A percentile compares a stretch with the other conserved stretches of the same genome.
phyloP scores from a whole-genome alignment of 2,113 vertebrate species.

The Ibidorhyncha struthersii region DNA sequence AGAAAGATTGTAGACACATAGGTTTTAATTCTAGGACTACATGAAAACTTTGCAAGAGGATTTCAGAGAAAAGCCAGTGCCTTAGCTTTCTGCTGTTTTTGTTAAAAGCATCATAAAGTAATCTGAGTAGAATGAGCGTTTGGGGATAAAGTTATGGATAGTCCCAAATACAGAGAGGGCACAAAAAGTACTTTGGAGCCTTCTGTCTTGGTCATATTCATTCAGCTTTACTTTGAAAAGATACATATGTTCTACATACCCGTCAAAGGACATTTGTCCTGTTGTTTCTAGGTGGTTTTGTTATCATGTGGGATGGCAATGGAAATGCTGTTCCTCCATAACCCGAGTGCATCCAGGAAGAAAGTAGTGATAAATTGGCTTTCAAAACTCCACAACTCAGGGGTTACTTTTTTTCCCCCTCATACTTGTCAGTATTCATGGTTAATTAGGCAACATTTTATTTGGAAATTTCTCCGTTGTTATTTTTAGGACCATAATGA shows the following conservation, averaged over 20 bases:
- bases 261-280: not conserved
- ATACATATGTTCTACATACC: rapidly evolving
- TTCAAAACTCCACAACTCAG: not conserved
- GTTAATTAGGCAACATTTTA: constrained; percentile 51
- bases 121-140: not conserved
- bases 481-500: constrained; percentile 55
- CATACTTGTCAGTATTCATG: not conserved
- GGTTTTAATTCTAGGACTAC: not conserved
- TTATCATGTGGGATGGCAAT: not conserved
- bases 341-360: not conserved
- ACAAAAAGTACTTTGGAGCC: not conserved
- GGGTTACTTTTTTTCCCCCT: not conserved
- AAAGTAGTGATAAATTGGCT: not conserved
- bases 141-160: not conserved
- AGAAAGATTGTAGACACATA: not conserved
- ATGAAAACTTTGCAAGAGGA: not conserved
- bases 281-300: not conserved
- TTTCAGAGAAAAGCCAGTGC: not conserved
- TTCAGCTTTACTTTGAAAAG: not conserved
- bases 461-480: constrained; percentile 36
- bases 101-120: not conserved
- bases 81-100: not conserved
- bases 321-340: not conserved
- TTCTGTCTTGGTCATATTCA: not conserved
- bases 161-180: not conserved